Conservation (phyloP, 2,113 vertebrate genomes). For the Vombatus ursinus region DNA sequence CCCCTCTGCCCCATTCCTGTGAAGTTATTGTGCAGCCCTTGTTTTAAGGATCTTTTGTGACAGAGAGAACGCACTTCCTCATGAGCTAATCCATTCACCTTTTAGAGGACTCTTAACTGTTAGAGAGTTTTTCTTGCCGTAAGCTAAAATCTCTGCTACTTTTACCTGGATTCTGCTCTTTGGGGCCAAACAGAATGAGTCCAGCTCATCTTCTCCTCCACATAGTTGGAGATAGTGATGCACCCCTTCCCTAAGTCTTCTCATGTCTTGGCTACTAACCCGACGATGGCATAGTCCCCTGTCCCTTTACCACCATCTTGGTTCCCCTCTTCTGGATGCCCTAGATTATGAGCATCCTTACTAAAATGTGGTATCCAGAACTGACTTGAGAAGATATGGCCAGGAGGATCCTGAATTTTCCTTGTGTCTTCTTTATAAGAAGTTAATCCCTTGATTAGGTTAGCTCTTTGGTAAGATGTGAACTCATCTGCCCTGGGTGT, state of each 20-base stretch:
- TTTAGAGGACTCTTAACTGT: neutral
- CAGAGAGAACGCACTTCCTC: neutral
- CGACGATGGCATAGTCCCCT: neutral
- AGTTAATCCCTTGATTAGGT: neutral
- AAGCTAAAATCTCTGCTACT: neutral
- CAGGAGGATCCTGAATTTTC: neutral
- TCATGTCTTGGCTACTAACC: neutral
- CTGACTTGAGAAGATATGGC: neutral
- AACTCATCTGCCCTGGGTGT: neutral
- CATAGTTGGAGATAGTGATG: neutral
- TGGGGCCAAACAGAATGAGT: neutral
- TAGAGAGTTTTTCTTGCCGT: neutral
- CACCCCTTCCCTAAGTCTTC: neutral
- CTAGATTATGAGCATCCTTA: neutral
- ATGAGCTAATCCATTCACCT: neutral
- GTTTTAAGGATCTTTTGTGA: neutral
- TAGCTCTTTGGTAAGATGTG: neutral
- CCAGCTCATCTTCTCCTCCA: neutral
- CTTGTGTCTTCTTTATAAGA: neutral
- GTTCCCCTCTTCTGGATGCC: neutral
- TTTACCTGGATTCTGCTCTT: neutral
- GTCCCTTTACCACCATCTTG: neutral
- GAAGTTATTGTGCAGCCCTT: neutral
- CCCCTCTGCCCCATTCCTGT: neutral
- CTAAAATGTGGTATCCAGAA: neutral